These are phyloP conservation scores for Hydra vulgaris DNA, from an alignment of 30 jellyfish, hydroid and myxozoan genomes.

Conservation along the genomic window DNA sequence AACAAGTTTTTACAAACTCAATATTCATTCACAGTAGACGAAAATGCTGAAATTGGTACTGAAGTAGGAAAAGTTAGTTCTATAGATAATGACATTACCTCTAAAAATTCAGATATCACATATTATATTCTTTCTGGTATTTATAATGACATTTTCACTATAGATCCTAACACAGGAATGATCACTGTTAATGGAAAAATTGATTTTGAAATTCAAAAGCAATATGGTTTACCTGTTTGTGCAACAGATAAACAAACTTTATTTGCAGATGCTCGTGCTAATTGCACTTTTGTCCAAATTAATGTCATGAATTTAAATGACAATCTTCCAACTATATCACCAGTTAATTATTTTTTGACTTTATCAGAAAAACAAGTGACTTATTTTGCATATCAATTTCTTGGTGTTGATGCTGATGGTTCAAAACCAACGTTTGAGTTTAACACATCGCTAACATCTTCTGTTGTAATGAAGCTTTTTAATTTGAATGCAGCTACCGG, in stretches of 20 bases:
- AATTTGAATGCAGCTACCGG: background rate
- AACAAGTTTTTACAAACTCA: slow-evolving; percentile 19
- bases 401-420: slow-evolving; percentile 20
- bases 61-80: background rate
- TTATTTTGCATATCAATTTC: background rate
- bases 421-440: background rate
- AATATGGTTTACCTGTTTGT: background rate
- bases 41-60: background rate
- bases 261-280: slow-evolving; percentile 20
- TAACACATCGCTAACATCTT: background rate
- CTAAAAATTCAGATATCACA: background rate
- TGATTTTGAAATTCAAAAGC: slow-evolving; percentile 15
- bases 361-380: slow-evolving; percentile 7
- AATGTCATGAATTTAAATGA: slow-evolving; percentile 48
- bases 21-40: background rate
- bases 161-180: slow-evolving; percentile 29
- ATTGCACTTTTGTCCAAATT: slow-evolving; percentile 15
- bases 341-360: background rate
- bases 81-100: background rate
- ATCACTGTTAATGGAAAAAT: slow-evolving; percentile 32
- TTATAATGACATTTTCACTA: slow-evolving; percentile 4
- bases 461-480: background rate
- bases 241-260: slow-evolving; percentile 42
- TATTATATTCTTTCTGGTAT: background rate
- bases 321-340: slow-evolving; percentile 41